A percentile compares a stretch with the other conserved stretches of the same genome.
Conservation (phyloP, 2,113 vertebrate species). For the Bufo bufo region DNA sequence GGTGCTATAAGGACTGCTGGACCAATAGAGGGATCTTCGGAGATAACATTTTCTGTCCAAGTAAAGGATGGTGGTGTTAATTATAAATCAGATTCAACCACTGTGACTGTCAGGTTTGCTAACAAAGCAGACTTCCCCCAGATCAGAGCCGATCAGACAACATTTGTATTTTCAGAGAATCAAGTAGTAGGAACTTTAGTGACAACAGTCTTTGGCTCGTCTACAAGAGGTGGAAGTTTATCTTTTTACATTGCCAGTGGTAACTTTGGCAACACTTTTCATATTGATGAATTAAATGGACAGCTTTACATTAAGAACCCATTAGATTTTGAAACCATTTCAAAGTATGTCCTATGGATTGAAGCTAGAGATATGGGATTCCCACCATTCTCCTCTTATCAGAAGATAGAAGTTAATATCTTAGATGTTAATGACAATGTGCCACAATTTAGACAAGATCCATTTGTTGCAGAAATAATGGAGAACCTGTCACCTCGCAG, state of each 20-base stretch:
- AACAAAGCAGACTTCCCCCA: slow-evolving; percentile 86
- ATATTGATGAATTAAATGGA: slow-evolving; percentile 90
- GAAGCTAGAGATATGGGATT: slow-evolving; percentile 94
- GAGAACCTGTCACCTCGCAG: slow-evolving; percentile 89
- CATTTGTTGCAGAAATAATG: slow-evolving; percentile 83
- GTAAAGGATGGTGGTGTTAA: slow-evolving; percentile 84
- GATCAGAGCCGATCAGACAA: slow-evolving; percentile 80
- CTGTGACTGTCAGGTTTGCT: slow-evolving; percentile 91
- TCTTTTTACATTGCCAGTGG: slow-evolving; percentile 94
- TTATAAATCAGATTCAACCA: slow-evolving; percentile 89
- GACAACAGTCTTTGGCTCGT: slow-evolving; percentile 83
- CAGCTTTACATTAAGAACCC: slow-evolving; percentile 82
- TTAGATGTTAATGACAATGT: slow-evolving; percentile 92
- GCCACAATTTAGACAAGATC: slow-evolving; percentile 85
- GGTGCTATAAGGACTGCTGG: slow-evolving; percentile 88
- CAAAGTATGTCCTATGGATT: slow-evolving; percentile 91
- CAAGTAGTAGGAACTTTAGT: slow-evolving; percentile 83
- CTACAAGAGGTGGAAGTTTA: slow-evolving; percentile 84
- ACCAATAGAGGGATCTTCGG: slow-evolving; percentile 77
- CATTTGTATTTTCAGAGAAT: slow-evolving; percentile 89
- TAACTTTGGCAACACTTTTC: slow-evolving; percentile 88
- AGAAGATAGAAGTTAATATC: slow-evolving; percentile 85
- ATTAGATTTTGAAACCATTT: slow-evolving; percentile 89
- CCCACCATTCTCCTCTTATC: slow-evolving; percentile 94
- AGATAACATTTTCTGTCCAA: slow-evolving; percentile 90